phyloP scores from a whole-genome alignment of 2,888 invertebrate species.

The Lymantria monacha region DNA sequence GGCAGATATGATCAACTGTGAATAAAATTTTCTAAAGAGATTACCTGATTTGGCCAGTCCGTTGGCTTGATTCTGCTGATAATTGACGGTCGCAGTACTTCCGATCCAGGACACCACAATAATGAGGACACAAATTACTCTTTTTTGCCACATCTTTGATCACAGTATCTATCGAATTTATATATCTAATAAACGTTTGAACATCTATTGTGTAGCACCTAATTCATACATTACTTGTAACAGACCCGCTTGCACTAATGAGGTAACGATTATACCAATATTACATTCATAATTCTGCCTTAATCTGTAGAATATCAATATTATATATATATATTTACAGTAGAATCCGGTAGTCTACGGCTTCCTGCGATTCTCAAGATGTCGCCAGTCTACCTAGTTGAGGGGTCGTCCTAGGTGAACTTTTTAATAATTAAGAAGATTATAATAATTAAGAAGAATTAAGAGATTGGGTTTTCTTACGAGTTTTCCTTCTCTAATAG shows the following conservation, averaged over 20 bases:
- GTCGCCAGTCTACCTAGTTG: too few species aligned
- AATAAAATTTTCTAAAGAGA: neutral
- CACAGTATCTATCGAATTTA: constrained; percentile 18
- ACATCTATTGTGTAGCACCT: constrained; percentile 10
- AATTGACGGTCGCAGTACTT: constrained; percentile 56
- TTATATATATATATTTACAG: too few species aligned
- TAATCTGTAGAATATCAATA: too few species aligned
- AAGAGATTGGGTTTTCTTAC: neutral
- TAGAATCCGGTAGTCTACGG: too few species aligned
- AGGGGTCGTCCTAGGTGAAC: too few species aligned
- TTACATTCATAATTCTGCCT: too few species aligned
- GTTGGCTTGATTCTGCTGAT: constrained; percentile 53
- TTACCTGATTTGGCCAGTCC: constrained; percentile 60
- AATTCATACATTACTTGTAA: constrained; percentile 2
- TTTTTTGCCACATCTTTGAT: constrained; percentile 53
- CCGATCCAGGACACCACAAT: constrained; percentile 62
- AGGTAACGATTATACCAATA: constrained; percentile 44
- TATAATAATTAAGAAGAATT: too few species aligned
- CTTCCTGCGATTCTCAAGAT: too few species aligned
- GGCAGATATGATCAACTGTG: too few species aligned
- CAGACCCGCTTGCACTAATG: constrained; percentile 37
- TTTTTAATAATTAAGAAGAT: too few species aligned
- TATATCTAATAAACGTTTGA: constrained; percentile 1
- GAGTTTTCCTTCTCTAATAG: too few species aligned
- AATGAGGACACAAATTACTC: constrained; percentile 47